Percentiles rank a stretch among this genome's conserved stretches.
These are phyloP conservation scores for Eidolon dupreanum DNA, from an alignment of 2,797 vertebrate species.

Conservation along the genomic window DNA sequence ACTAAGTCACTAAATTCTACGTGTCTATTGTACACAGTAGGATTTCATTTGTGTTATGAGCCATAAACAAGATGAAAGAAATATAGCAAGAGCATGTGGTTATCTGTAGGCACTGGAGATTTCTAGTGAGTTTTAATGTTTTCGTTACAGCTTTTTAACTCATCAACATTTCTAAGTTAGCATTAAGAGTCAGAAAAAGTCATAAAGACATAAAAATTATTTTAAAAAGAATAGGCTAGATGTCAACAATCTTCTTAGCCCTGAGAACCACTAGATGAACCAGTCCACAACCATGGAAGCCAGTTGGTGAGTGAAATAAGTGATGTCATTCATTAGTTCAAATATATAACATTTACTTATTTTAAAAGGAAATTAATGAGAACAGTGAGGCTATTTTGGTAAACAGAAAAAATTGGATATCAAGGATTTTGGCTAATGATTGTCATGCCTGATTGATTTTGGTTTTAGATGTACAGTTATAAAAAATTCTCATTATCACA, in stretches of 20 bases:
- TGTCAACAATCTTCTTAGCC: background rate
- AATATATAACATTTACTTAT: background rate
- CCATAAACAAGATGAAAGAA: background rate
- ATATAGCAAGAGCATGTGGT: background rate
- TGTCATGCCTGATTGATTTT: background rate
- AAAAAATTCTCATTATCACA: background rate
- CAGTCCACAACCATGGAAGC: background rate
- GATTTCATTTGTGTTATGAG: background rate
- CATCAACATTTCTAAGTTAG: constrained; percentile 3
- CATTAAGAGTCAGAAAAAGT: constrained; percentile 26
- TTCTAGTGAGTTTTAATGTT: constrained; percentile 1
- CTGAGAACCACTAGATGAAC: background rate
- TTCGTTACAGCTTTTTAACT: background rate
- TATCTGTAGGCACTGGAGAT: background rate
- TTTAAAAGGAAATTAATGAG: background rate
- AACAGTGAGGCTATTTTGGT: background rate
- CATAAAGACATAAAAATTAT: background rate
- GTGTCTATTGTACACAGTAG: background rate
- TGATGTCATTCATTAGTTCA: background rate
- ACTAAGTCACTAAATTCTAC: background rate
- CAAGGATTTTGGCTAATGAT: background rate
- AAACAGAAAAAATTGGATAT: background rate
- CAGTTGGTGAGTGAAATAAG: background rate
- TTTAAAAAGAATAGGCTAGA: constrained; percentile 10
- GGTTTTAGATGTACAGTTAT: background rate